These are phyloP conservation scores for Tyrophagus putrescentiae DNA, from an alignment of 1,140 invertebrate species.

Conservation along the genomic window DNA sequence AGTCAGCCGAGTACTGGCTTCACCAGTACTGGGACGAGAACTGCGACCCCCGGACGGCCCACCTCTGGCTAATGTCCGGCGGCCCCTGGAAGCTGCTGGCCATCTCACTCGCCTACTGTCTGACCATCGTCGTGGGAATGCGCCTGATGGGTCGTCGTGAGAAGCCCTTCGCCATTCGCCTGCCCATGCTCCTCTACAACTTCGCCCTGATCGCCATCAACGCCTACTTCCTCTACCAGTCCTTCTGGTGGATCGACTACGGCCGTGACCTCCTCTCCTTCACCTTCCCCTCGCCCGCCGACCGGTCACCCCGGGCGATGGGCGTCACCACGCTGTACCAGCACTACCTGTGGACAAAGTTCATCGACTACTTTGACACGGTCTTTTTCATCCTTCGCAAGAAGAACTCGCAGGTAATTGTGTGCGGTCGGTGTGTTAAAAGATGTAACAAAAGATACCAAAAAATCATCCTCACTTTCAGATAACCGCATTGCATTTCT, in stretches of 20 bases:
- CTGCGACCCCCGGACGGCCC: constrained; percentile 10
- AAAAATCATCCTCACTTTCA: too few relatives aligned
- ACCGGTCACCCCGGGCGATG: not conserved
- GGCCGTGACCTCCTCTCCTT: constrained; percentile 3
- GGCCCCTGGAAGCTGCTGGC: constrained; percentile 19
- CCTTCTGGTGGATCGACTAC: constrained; percentile 15
- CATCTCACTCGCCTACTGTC: constrained; percentile 2
- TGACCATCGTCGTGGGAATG: constrained; percentile 43
- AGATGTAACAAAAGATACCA: too few relatives aligned
- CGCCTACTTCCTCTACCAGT: constrained; percentile 22
- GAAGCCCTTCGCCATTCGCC: constrained; percentile 58
- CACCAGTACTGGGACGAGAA: constrained; percentile 18
- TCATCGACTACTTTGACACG: constrained; percentile 83
- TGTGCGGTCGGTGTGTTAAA: too few relatives aligned
- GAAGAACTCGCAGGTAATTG: constrained; percentile 66
- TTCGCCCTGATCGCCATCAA: constrained; percentile 46
- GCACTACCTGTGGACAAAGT: constrained; percentile 89
- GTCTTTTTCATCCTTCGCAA: constrained; percentile 77
- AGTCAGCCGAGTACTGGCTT: not conserved
- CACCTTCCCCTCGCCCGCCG: not conserved
- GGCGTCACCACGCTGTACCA: not conserved
- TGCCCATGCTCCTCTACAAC: constrained; percentile 68
- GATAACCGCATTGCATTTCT: constrained; percentile 9
- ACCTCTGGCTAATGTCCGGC: constrained; percentile 8
- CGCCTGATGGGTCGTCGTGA: constrained; percentile 65